Evolutionary conservation across 2,113 vertebrate genomes (phyloP), one percentile per base, ranked within the genome.

Genomic region (Corvus hawaiiensis): DNA sequence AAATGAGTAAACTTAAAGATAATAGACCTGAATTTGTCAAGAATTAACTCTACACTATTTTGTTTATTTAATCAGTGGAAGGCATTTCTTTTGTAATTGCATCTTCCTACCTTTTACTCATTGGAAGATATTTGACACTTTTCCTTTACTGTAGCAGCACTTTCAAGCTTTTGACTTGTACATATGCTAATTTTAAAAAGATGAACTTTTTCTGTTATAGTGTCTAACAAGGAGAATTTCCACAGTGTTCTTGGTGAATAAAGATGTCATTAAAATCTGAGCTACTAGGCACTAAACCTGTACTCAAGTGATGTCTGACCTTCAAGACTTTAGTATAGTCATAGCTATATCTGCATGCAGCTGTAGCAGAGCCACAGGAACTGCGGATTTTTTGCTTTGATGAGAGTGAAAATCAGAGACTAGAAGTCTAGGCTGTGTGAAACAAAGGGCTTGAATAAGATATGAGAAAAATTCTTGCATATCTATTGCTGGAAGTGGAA

Each of bases 391-490:
- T 87, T 91, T 85, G 21, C 54, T 92, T 72, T 95, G 30, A 37
- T 88, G 59, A 72, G 35, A 85, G 10, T 73, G 43, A 48, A 90
- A 93, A 94, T 33, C 51, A 84, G n/a, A 87, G n/a, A 46, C 68
- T 80, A 66, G 63, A 90, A 92, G 44, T 37, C 63, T 71, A 77
- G 16, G 32, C 24, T 69, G 22, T 26, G 26, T 77, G 72, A 86
- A 89, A 80, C 20, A 86, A 95, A 89, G 13, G 37, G 13, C 27
- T 90, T 88, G 83, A 93, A 92, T 68, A 87, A 90, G 56, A 83
- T 30, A 75, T 44, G 58, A 93, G 35, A 88, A 93, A 92, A 79
- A 83, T 43, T 30, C 30, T 63, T 68, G 39, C 33, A 44, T 82
- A 82, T 64, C 18, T 92, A 6, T 35, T 61, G 27, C 75, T 88